Base-by-base conservation (phyloP, 2,797 vertebrate genomes). In the Sebastiscus albofasciatus region DNA sequence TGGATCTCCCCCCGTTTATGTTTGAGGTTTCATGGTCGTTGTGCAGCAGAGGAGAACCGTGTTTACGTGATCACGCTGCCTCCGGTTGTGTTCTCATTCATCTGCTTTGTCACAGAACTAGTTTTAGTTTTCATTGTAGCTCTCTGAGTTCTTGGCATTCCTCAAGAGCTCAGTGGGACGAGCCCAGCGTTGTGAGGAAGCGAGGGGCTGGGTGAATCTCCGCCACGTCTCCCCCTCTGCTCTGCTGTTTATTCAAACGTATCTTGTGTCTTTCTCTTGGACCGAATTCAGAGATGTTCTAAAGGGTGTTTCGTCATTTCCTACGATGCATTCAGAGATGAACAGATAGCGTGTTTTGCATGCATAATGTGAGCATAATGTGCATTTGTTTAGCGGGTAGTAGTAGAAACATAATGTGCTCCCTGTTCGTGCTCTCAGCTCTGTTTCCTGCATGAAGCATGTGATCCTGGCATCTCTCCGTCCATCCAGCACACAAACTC, bases 91-190 rank as follows among this genome's bases (percentile, higher is more conserved):
- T 75, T 65, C 56, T 66, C 29, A 36, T 87, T 78, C 59, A 33
- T 59, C 36, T 20, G 70, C 56, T 79, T 76, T 67, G 24, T 89
- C 66, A 86, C 82, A 52, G 62, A 88, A 78, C 82, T 72, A 10
- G 87, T 83, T 88, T 82, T 33, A 64, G 77, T 68, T 83, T 64
- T 33, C 33, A 20, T 27, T 69, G 79, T 13, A 65, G 67, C 33
- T 33, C 55, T 81, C 66, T 14, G 61, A 80, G 83, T 87, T 92
- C 87, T 81, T 74, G 62, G 68, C 73, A 88, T 92, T 87, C 87
- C 77, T 77, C 49, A 20, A 49, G 10, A 69, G 76, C 29, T 14
- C 62, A 27, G 76, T 68, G 81, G 86, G 81, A 72, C 7, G 12
- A 61, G 22, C 42, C 62, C 65, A 55, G 69, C 1, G 2, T 8